Base-by-base conservation (phyloP, 2,113 vertebrate genomes). In the Scomber scombrus region DNA sequence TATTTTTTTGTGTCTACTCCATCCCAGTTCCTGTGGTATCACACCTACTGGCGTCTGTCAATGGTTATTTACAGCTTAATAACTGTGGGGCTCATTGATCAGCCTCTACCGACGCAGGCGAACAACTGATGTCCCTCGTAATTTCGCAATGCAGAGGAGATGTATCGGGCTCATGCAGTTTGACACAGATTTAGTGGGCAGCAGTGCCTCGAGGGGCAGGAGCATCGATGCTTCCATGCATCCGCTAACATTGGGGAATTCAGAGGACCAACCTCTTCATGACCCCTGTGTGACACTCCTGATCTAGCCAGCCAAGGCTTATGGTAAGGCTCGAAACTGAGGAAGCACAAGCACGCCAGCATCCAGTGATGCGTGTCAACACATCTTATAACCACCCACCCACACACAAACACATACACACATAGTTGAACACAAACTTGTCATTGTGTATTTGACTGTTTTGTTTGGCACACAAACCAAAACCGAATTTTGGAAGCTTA, bases 101-200 rank as follows among this genome's bases (percentile, higher is more conserved):
- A 43, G 79, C 61, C 71, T 65, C n/a, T 0, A 16, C 51, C 55
- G 16, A 13, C 68, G 40, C 34, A 62, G 62, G 21, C 31, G 4
- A 78, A 46, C 76, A 66, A 46, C 58, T 11, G 78, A 81, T 75
- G 82, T 62, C 57, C 31, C 70, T 85, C 66, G 49, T 80, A 50
- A 79, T 71, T 81, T 74, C 29, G 71, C 62, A 26, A 13, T 13
- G 62, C 71, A 43, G 71, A 78, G 75, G 45, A 84, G 80, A 75
- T 74, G 34, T 67, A 58, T 56, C 11, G 78, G 75, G 61, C 61
- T 89, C 67, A 68, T 74, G 80, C 29, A 78, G 88, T 79, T 83
- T 91, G 89, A 92, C 89, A 86, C 81, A 85, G 88, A 90, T 93
- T 92, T 80, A 86, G 62, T 11, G 3, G 83, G 78, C 91, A 87